A percentile compares a stretch with the other conserved stretches of the same genome.
Conservation (phyloP, 2,797 vertebrate species). For the Sphaeramia orbicularis region DNA sequence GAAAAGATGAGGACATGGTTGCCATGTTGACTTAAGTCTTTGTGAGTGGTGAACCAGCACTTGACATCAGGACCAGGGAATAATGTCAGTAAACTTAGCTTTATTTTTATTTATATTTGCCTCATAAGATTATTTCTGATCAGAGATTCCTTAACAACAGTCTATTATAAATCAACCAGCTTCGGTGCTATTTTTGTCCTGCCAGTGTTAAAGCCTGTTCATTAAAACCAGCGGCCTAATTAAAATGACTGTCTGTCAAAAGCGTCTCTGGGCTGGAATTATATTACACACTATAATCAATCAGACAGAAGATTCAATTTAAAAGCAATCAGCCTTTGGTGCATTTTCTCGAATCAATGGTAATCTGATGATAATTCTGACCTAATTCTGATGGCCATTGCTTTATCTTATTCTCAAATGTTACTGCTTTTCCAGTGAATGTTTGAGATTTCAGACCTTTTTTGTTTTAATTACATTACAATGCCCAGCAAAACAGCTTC, state of each 20-base stretch:
- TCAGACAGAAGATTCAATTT: conserved; percentile 83
- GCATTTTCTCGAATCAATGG: conserved; percentile 79
- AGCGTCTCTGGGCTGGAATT: conserved; percentile 65
- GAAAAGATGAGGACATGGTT: too few species aligned
- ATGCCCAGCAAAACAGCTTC: conserved; percentile 68
- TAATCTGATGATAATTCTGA: conserved; percentile 85
- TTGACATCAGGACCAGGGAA: too few species aligned
- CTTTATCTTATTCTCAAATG: conserved; percentile 66
- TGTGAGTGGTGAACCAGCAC: too few species aligned
- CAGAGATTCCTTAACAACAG: conserved; percentile 24
- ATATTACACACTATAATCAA: conserved; percentile 79
- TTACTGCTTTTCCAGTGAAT: conserved; percentile 37
- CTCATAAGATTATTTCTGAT: conserved; percentile 13
- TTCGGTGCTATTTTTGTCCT: conserved; percentile 27
- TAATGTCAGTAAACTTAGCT: too few species aligned
- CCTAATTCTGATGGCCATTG: conserved; percentile 63
- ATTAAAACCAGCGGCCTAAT: conserved; percentile 74
- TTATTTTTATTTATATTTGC: too few species aligned
- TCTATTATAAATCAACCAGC: conserved; percentile 33
- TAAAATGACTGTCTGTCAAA: conserved; percentile 80
- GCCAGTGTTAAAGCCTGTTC: conserved; percentile 57
- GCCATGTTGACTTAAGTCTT: too few species aligned
- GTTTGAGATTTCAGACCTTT: conserved; percentile 39
- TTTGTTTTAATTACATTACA: conserved; percentile 7
- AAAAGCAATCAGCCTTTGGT: conserved; percentile 83